Conservation (phyloP, 2,797 vertebrate species). For the Prionace glauca region DNA sequence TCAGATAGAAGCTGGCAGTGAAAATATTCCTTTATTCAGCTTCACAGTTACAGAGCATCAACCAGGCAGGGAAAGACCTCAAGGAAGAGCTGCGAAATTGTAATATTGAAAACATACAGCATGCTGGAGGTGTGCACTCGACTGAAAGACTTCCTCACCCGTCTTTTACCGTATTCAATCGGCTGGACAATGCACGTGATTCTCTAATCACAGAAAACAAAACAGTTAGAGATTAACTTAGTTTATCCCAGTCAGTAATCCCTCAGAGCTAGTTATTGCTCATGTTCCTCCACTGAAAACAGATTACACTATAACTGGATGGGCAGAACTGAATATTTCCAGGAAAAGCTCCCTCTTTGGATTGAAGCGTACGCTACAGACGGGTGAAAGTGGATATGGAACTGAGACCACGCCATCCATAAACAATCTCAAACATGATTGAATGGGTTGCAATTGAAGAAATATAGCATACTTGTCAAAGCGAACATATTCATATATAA, state of each 20-base stretch:
- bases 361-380: neutral
- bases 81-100: no score
- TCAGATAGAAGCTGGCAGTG: no score
- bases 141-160: no score
- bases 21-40: no score
- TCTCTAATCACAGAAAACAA: neutral
- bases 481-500: neutral
- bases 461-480: neutral
- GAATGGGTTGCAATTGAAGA: neutral
- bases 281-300: neutral
- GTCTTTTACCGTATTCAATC: neutral
- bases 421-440: no score
- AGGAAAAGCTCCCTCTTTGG: constrained; percentile 1
- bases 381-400: neutral
- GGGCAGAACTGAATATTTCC: neutral
- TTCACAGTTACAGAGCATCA: no score
- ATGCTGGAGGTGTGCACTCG: no score
- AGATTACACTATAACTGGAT: neutral
- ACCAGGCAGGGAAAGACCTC: no score
- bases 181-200: neutral
- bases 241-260: neutral
- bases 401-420: no score
- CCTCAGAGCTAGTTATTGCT: neutral
- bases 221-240: neutral
- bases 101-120: no score